A percentile compares a stretch with the other conserved stretches of the same genome.
Conservation (phyloP, 1,140 invertebrate genomes). For the Harlomillsia oculata region DNA sequence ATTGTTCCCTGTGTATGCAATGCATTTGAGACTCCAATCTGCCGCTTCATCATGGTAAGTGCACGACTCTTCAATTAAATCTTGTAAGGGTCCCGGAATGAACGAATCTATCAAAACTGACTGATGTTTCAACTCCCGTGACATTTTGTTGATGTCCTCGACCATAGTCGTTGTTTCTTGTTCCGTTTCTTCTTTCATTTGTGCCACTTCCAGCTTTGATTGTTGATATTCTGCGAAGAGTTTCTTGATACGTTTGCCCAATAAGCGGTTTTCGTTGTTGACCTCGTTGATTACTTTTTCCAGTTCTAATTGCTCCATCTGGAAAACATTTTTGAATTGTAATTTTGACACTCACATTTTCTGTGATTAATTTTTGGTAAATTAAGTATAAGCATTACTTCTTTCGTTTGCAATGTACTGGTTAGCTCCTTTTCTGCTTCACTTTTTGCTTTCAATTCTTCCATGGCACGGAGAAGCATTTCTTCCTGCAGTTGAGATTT, state of each 20-base stretch:
- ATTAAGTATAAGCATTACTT: constrained; percentile 40
- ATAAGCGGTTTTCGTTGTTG: constrained; percentile 84
- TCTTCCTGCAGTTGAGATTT: constrained; percentile 91
- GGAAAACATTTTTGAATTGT: not conserved
- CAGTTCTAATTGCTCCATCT: constrained; percentile 84
- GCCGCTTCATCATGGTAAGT: constrained; percentile 72
- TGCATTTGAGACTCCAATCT: constrained; percentile 95
- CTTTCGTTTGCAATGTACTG: constrained; percentile 72
- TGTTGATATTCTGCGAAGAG: constrained; percentile 69
- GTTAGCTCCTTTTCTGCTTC: constrained; percentile 72
- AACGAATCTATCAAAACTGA: constrained; percentile 72
- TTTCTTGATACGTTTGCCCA: constrained; percentile 87
- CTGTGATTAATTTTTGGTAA: not conserved
- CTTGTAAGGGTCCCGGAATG: constrained; percentile 84
- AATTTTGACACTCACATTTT: not conserved
- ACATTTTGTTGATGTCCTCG: constrained; percentile 80
- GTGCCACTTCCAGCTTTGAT: constrained; percentile 74
- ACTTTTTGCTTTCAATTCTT: constrained; percentile 74
- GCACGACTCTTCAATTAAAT: constrained; percentile 16
- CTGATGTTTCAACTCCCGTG: constrained; percentile 81
- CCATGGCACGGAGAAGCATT: constrained; percentile 78
- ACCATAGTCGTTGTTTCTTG: constrained; percentile 90
- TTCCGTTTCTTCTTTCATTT: constrained; percentile 88
- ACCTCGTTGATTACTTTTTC: constrained; percentile 91
- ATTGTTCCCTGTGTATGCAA: constrained; percentile 98